Evolutionary conservation across 2,113 vertebrate species (phyloP).

Genomic region (Donacobius atricapilla): DNA sequence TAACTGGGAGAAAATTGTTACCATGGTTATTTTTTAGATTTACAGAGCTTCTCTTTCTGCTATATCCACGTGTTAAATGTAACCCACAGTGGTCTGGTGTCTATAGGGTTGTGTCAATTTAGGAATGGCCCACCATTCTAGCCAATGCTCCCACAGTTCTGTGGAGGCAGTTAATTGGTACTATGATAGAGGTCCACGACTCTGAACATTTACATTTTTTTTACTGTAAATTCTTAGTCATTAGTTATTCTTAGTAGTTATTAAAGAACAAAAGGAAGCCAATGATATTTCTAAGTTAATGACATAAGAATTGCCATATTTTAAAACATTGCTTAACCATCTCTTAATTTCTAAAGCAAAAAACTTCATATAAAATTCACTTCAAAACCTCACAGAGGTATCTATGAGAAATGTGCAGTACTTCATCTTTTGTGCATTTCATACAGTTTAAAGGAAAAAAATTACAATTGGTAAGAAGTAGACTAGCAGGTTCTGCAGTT

Average conservation of each 20-base stretch:
- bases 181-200: background rate
- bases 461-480: background rate
- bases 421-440: background rate
- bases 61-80: accelerated
- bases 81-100: background rate
- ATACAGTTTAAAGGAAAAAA: background rate
- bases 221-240: background rate
- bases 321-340: background rate
- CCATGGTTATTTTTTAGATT: background rate
- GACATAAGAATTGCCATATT: background rate
- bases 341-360: background rate
- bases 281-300: background rate
- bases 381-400: background rate
- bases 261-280: background rate
- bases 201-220: background rate
- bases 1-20: background rate
- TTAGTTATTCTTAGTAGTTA: background rate
- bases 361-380: background rate
- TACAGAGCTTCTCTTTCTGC: background rate
- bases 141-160: background rate
- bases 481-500: background rate
- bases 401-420: background rate
- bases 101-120: background rate
- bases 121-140: background rate
- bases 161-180: background rate